Percentiles rank a stretch among this genome's conserved stretches.
Evolutionary conservation across 2,797 vertebrate genomes (phyloP).

Genomic region (Prionace glauca): DNA sequence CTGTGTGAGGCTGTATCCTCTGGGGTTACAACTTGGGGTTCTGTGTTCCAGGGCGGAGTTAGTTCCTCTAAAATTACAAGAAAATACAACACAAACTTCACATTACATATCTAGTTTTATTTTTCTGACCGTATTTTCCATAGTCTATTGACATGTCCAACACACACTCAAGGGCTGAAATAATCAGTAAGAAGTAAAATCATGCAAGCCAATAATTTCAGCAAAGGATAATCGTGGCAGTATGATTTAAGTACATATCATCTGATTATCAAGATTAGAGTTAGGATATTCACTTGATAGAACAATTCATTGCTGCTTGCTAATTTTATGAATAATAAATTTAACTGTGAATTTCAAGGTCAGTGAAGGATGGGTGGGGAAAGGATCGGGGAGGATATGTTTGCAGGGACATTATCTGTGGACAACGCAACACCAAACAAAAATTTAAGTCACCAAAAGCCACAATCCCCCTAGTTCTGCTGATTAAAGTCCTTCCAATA

Average conservation of each 20-base stretch:
- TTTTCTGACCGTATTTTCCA: not conserved
- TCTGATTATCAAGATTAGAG: not conserved
- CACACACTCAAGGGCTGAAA: not conserved
- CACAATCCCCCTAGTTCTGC: not conserved
- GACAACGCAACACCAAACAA: not conserved
- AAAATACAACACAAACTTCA: not conserved
- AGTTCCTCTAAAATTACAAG: not conserved
- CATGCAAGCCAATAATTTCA: not conserved
- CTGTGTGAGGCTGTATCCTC: not conserved
- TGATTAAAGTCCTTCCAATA: not conserved
- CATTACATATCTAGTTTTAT: not conserved
- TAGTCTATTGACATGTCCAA: not conserved
- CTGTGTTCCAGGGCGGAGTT: not conserved
- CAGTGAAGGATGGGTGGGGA: not conserved
- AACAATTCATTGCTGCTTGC: not conserved
- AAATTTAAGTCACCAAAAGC: not conserved
- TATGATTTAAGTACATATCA: not conserved
- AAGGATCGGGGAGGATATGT: too few species aligned
- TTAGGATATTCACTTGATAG: not conserved
- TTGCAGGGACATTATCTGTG: not conserved
- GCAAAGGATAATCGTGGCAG: not conserved
- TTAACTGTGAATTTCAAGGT: not conserved
- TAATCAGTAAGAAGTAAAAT: not conserved
- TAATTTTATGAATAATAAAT: not conserved
- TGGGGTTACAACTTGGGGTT: not conserved